Evolutionary conservation across 2,797 vertebrate genomes (phyloP).

Genomic region (Bradypus variegatus): DNA sequence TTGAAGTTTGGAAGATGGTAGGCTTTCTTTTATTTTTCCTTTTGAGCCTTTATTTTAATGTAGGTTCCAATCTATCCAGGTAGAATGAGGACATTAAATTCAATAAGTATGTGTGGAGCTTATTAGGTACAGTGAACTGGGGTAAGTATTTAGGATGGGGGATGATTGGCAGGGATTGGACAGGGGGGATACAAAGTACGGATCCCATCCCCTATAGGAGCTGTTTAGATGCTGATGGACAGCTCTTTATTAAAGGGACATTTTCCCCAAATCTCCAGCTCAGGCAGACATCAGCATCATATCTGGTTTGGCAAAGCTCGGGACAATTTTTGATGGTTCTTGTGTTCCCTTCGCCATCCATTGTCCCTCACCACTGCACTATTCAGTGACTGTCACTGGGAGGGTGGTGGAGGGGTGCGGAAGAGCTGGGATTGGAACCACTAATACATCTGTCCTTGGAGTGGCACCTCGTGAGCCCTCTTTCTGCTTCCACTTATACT

Average conservation of each 20-base stretch:
- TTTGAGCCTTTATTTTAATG: constrained; percentile 33
- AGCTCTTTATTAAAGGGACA: neutral
- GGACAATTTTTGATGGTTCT: neutral
- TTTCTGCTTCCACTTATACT: neutral
- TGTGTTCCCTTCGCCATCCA: neutral
- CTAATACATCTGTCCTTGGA: neutral
- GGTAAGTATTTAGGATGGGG: neutral
- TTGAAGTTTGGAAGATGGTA: neutral
- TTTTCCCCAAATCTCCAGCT: neutral
- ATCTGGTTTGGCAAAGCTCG: neutral
- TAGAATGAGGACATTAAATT: neutral
- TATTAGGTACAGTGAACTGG: neutral
- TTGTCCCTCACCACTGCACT: accelerated
- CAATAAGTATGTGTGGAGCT: neutral
- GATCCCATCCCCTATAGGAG: neutral
- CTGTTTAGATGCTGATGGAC: neutral
- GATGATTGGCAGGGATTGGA: neutral
- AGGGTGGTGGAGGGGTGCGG: neutral
- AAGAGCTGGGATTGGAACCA: neutral
- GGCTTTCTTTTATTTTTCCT: neutral
- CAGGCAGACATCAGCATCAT: neutral
- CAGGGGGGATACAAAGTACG: neutral
- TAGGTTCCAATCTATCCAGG: neutral
- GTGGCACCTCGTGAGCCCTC: neutral
- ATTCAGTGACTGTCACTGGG: neutral